Conservation (phyloP, 2,113 vertebrate species). For the Pangasianodon hypophthalmus region DNA sequence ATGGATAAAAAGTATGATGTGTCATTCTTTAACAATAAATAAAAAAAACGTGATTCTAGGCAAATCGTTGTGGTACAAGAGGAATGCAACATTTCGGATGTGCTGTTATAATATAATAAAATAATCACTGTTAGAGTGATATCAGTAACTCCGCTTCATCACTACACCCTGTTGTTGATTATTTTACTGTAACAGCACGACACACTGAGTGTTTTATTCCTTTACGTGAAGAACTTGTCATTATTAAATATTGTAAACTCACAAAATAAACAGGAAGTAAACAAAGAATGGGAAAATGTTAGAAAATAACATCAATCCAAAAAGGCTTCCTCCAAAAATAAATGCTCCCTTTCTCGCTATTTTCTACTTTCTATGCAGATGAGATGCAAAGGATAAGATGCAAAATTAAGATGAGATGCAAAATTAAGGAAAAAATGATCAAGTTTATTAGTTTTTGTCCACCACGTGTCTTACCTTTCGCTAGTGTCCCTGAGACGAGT, state of each 20-base stretch:
- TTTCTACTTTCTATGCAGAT: background rate
- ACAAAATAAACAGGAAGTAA: background rate
- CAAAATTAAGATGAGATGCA: no score
- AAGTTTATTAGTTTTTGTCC: background rate
- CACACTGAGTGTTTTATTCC: background rate
- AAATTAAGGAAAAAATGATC: background rate
- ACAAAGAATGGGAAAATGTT: background rate
- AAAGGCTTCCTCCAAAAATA: background rate
- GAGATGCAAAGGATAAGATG: no score
- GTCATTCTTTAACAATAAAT: no score
- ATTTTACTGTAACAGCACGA: background rate
- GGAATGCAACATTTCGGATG: background rate
- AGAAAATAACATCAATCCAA: background rate
- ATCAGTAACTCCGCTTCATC: background rate
- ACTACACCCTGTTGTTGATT: background rate
- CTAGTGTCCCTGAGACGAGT: slow-evolving; percentile 87
- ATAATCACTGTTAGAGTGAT: background rate
- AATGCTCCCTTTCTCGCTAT: background rate
- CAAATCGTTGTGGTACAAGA: background rate
- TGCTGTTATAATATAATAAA: no score
- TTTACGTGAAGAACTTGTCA: background rate
- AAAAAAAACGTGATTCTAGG: background rate
- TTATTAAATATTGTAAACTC: no score
- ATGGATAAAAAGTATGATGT: background rate
- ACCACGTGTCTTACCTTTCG: slow-evolving; percentile 82